These are phyloP conservation scores for Eumeta japonica DNA, from an alignment of 1,140 invertebrate species.

Conservation along the genomic window DNA sequence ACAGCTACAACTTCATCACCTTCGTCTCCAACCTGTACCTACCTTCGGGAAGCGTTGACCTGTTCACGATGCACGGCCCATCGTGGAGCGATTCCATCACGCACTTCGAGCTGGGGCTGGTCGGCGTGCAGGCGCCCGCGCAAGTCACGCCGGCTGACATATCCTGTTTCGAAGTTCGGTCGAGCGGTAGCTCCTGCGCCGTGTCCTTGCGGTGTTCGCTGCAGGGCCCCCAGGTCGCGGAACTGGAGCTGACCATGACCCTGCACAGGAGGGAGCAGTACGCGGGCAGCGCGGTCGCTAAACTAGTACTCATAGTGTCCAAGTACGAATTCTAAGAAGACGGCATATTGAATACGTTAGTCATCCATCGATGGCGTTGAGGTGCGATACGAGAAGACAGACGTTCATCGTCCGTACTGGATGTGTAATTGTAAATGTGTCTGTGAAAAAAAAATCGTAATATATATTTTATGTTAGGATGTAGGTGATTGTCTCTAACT, in stretches of 20 bases:
- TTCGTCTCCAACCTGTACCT: slow-evolving; percentile 82
- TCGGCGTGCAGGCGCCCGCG: slow-evolving; percentile 62
- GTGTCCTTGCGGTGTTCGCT: slow-evolving; percentile 72
- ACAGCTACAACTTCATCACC: slow-evolving; percentile 89
- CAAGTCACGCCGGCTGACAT: slow-evolving; percentile 64
- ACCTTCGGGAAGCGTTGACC: slow-evolving; percentile 63
- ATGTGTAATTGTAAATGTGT: too few species aligned
- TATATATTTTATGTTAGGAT: too few species aligned
- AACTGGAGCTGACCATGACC: slow-evolving; percentile 83
- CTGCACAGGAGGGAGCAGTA: slow-evolving; percentile 70
- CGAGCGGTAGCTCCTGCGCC: slow-evolving; percentile 43
- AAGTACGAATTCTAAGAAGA: slow-evolving; percentile 79
- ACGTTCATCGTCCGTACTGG: too few species aligned
- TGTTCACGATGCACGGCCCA: slow-evolving; percentile 87
- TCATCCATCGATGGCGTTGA: too few species aligned
- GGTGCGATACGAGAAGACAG: too few species aligned
- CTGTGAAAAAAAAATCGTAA: too few species aligned
- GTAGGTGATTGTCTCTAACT: too few species aligned
- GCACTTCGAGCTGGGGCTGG: slow-evolving; percentile 73
- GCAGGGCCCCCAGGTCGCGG: slow-evolving; percentile 84
- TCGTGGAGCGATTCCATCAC: slow-evolving; percentile 66
- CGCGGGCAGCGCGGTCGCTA: slow-evolving; percentile 78
- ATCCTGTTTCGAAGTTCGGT: slow-evolving; percentile 30
- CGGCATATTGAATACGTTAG: too few species aligned
- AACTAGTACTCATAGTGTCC: slow-evolving; percentile 81